phyloP scores from a whole-genome alignment of 2,888 invertebrate species.

The Pyrocoelia pectoralis region DNA sequence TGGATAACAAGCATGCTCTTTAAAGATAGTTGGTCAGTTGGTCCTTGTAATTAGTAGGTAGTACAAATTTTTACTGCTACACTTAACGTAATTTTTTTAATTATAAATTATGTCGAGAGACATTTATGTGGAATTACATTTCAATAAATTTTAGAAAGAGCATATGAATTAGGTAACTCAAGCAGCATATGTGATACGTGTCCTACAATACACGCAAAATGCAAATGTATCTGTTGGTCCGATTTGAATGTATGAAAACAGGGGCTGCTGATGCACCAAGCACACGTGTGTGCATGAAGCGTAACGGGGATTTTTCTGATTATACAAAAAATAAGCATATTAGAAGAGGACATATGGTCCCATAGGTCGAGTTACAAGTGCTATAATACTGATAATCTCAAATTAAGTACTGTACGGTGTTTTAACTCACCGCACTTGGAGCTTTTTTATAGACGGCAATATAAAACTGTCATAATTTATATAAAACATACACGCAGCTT shows the following conservation, averaged over 20 bases:
- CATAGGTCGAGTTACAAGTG: constrained; percentile 29
- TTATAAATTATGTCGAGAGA: neutral
- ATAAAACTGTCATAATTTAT: constrained; percentile 29
- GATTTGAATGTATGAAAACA: constrained; percentile 56
- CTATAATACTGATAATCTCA: constrained; percentile 29
- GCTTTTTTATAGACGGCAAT: constrained; percentile 21
- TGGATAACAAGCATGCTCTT: too few species aligned
- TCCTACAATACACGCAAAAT: constrained; percentile 51
- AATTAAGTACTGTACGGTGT: constrained; percentile 24
- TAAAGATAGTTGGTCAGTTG: too few species aligned
- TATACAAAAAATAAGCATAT: constrained; percentile 52
- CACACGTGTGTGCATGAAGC: constrained; percentile 52
- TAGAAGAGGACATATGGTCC: constrained; percentile 50
- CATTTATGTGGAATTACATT: constrained; percentile 4
- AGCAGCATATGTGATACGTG: constrained; percentile 51
- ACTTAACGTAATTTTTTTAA: neutral
- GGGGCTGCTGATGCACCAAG: constrained; percentile 50
- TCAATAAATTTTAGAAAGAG: constrained; percentile 21
- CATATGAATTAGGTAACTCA: constrained; percentile 41
- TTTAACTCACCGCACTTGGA: constrained; percentile 14
- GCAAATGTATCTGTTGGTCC: constrained; percentile 52
- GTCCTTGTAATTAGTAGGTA: too few species aligned
- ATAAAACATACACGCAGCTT: constrained; percentile 23
- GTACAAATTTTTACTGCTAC: too few species aligned
- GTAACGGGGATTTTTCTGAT: constrained; percentile 51